Conservation (phyloP, 2,888 invertebrate genomes). For the Cryptocephalus primarius region DNA sequence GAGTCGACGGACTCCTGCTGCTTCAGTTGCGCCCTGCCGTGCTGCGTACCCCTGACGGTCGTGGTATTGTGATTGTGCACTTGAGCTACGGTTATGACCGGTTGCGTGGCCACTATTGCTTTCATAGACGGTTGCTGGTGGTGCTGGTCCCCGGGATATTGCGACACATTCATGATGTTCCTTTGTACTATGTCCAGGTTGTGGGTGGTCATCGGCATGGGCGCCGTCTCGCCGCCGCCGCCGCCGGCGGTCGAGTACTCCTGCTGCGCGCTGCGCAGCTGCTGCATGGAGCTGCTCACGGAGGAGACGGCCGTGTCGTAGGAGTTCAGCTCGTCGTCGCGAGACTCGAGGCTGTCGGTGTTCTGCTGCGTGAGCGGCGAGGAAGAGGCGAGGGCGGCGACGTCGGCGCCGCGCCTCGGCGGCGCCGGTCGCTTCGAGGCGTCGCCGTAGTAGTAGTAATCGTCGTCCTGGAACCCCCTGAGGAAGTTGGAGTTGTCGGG, state of each 20-base stretch:
- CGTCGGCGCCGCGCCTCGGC: conserved; percentile 17
- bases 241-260: conserved; percentile 19
- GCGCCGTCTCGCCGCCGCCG: neutral
- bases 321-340: conserved; percentile 45
- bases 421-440: conserved; percentile 14
- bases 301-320: conserved; percentile 45
- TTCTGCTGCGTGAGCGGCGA: conserved; percentile 33
- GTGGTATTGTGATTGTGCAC: conserved; percentile 18
- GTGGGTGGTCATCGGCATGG: conserved; percentile 13
- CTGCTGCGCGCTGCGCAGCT: conserved; percentile 23
- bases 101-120: conserved; percentile 24
- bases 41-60: conserved; percentile 1
- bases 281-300: conserved; percentile 33
- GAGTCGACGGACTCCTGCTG: conserved; percentile 40
- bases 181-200: conserved; percentile 14
- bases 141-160: conserved; percentile 14
- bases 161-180: conserved; percentile 10
- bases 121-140: conserved; percentile 10
- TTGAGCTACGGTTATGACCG: conserved; percentile 29
- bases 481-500: conserved; percentile 11
- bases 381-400: conserved; percentile 26
- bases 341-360: conserved; percentile 44
- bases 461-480: conserved; percentile 15
- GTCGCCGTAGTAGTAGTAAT: conserved; percentile 21
- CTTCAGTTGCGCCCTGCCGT: conserved; percentile 32